A percentile compares a stretch with the other conserved stretches of the same genome.
phyloP scores from a whole-genome alignment of 2,888 invertebrate species.

The Euproctis similis region DNA sequence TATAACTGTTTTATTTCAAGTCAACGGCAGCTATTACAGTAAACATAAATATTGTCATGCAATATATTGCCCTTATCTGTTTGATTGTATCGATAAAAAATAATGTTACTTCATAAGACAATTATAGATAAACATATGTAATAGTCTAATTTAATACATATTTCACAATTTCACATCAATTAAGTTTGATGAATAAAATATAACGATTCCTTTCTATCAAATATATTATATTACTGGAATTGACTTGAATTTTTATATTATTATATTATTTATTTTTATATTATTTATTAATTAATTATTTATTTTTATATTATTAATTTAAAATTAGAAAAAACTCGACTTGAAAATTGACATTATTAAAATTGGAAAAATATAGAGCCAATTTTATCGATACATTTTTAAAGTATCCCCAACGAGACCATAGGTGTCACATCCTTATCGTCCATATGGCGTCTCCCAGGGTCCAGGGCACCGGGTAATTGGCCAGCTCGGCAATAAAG shows the following conservation, averaged over 20 bases:
- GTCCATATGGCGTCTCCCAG: slow-evolving; percentile 49
- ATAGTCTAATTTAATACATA: too few relatives aligned
- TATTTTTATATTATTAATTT: too few relatives aligned
- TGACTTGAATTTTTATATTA: too few relatives aligned
- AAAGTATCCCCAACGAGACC: not conserved
- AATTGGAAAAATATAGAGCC: not conserved
- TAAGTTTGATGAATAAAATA: too few relatives aligned
- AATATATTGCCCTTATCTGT: not conserved
- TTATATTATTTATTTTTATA: too few relatives aligned
- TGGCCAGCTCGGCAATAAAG: slow-evolving; percentile 42
- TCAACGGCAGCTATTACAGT: slow-evolving; percentile 1
- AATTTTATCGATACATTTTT: not conserved
- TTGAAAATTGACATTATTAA: not conserved
- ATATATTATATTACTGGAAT: too few relatives aligned
- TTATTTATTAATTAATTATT: too few relatives aligned
- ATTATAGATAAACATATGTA: too few relatives aligned
- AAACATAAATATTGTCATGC: not conserved
- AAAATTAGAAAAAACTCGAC: too few relatives aligned
- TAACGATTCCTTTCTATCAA: too few relatives aligned
- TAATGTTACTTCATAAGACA: not conserved
- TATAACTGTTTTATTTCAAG: slow-evolving; percentile 1
- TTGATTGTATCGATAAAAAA: slow-evolving; percentile 1
- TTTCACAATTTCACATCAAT: too few relatives aligned
- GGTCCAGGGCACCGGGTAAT: slow-evolving; percentile 38
- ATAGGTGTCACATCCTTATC: slow-evolving; percentile 32